These are phyloP conservation scores for Ornithoptera alexandrae DNA, from an alignment of 2,888 invertebrate genomes.

Conservation along the genomic window DNA sequence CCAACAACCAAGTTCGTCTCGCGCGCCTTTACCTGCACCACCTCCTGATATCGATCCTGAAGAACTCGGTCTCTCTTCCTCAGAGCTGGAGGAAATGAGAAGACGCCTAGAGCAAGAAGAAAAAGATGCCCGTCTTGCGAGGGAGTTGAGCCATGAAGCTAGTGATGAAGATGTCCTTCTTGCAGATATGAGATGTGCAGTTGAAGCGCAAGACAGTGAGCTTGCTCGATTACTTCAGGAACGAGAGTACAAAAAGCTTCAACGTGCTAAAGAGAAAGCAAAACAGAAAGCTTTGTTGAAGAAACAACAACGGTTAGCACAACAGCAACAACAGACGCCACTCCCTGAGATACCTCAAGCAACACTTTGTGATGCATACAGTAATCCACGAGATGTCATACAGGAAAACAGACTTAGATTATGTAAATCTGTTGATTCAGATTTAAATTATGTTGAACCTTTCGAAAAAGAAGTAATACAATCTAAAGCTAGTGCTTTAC, in stretches of 20 bases:
- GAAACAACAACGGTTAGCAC: conserved; percentile 64
- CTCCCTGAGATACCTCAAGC: conserved; percentile 46
- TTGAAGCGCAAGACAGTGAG: conserved; percentile 74
- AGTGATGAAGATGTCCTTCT: conserved; percentile 62
- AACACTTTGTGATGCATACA: conserved; percentile 71
- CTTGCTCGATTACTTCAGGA: conserved; percentile 69
- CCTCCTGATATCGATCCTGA: conserved; percentile 49
- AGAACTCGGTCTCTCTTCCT: conserved; percentile 64
- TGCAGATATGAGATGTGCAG: conserved; percentile 72
- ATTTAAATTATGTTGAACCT: conserved; percentile 73
- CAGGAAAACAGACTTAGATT: conserved; percentile 62
- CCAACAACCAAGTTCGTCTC: conserved; percentile 63
- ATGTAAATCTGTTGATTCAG: conserved; percentile 74
- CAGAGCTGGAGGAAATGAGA: conserved; percentile 66
- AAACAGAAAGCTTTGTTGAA: conserved; percentile 70
- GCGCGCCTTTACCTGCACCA: conserved; percentile 42
- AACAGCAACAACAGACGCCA: conserved; percentile 46
- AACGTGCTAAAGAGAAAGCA: conserved; percentile 72
- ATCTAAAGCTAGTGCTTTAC: conserved; percentile 70
- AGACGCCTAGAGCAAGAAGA: conserved; percentile 69
- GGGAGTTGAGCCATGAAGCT: conserved; percentile 63
- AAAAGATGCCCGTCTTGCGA: conserved; percentile 64
- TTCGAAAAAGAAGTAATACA: conserved; percentile 75
- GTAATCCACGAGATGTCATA: conserved; percentile 70
- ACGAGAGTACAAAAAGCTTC: conserved; percentile 71